Base-by-base conservation (phyloP, 2,797 vertebrate genomes). In the Eupleurogrammus muticus region DNA sequence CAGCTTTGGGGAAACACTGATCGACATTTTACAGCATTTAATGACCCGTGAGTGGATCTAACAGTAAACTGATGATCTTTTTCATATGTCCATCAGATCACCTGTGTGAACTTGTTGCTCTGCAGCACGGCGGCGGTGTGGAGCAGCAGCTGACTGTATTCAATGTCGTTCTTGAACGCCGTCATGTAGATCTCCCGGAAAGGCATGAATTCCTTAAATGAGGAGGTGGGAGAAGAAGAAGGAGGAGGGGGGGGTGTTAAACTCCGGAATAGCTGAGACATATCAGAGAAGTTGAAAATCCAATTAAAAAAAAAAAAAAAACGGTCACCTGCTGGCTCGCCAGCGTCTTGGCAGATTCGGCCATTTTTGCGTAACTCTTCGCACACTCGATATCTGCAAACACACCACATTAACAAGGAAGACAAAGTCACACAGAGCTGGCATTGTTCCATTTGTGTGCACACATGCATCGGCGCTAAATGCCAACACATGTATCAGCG, bases 31-130 rank as follows among this genome's bases (percentile, higher is more conserved):
- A n/a, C n/a, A n/a, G n/a, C n/a, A n/a, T n/a, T n/a, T n/a, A n/a
- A n/a, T n/a, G n/a, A n/a, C n/a, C n/a, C n/a, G n/a, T n/a, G n/a
- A n/a, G n/a, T n/a, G n/a, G n/a, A n/a, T n/a, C n/a, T n/a, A n/a
- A n/a, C n/a, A n/a, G n/a, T n/a, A n/a, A n/a, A n/a, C n/a, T n/a
- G n/a, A n/a, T n/a, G n/a, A n/a, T n/a, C n/a, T n/a, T n/a, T n/a
- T n/a, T n/a, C n/a, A n/a, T n/a, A n/a, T n/a, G n/a, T n/a, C n/a
- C n/a, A n/a, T n/a, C n/a, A 2, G 21, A 42, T 55, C 74, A 99
- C 97, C 97, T 97, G 96, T 47, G 96, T 94, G 89, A 98, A 99
- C 92, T 97, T 99, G 91, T 99, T 97, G 75, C 95, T 93, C 75
- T 98, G 98, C 23, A 99, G 96, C 58, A 96, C 91, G 55, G 93